Conservation (phyloP, 2,888 invertebrate genomes). For the Ichneumoninae sp. region DNA sequence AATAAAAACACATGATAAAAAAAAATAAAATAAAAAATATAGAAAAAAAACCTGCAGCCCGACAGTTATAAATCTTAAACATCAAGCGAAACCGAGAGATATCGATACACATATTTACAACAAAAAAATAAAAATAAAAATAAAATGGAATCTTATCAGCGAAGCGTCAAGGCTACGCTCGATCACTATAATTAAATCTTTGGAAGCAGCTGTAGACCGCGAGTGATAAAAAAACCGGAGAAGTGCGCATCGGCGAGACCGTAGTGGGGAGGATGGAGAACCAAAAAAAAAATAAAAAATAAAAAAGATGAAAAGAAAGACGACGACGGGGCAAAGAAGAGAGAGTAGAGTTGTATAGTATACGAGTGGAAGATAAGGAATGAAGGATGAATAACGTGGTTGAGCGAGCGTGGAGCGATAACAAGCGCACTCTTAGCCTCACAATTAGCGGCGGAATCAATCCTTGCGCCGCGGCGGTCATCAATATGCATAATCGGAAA, state of each 20-base stretch:
- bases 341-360: constrained; percentile 60
- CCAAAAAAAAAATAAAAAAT: constrained; percentile 7
- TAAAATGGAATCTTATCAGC: constrained; percentile 7
- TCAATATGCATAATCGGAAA: constrained; percentile 78
- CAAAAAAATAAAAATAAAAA: constrained; percentile 3
- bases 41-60: neutral
- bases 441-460: constrained; percentile 80
- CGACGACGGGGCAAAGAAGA: constrained; percentile 47
- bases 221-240: constrained; percentile 44
- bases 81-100: constrained; percentile 27
- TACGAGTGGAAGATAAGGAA: constrained; percentile 63
- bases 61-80: constrained; percentile 10
- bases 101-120: constrained; percentile 29
- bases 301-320: constrained; percentile 36
- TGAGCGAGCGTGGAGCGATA: constrained; percentile 70
- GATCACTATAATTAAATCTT: constrained; percentile 65
- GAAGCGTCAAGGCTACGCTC: constrained; percentile 57
- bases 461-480: constrained; percentile 72
- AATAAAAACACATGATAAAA: neutral
- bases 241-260: constrained; percentile 32
- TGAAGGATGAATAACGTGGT: constrained; percentile 68
- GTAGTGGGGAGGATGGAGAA: constrained; percentile 2
- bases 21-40: neutral
- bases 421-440: constrained; percentile 74
- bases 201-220: constrained; percentile 26